Evolutionary conservation across 2,888 invertebrate genomes (phyloP).

Genomic region (Ommatoiulus sabulosus): DNA sequence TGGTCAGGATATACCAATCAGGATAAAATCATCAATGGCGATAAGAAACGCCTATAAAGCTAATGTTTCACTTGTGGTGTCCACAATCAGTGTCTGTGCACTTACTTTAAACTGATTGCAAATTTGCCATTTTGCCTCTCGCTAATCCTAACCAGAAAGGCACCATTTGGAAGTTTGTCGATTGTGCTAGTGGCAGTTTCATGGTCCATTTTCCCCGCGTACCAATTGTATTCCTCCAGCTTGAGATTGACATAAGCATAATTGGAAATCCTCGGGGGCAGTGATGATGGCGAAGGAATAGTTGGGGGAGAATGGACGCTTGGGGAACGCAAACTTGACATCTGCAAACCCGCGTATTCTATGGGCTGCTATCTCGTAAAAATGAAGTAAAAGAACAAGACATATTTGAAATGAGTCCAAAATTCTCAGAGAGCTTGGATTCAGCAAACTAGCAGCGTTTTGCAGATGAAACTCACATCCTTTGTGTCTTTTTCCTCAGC

Average conservation of each 20-base stretch:
- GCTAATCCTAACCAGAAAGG: constrained; percentile 63
- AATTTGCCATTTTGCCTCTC: constrained; percentile 63
- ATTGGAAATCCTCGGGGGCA: constrained; percentile 6
- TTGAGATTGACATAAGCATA: constrained; percentile 55
- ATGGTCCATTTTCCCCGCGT: constrained; percentile 63
- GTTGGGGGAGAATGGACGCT: constrained; percentile 30
- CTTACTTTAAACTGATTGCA: constrained; percentile 64
- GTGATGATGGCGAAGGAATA: background rate
- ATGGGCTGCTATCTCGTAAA: background rate
- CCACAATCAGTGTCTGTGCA: background rate
- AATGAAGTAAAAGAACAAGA: background rate
- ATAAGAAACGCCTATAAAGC: too few species aligned
- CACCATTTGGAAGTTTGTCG: constrained; percentile 62
- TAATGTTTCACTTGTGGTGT: too few species aligned
- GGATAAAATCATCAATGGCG: too few species aligned
- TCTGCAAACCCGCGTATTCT: constrained; percentile 17
- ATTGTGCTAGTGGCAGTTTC: constrained; percentile 62
- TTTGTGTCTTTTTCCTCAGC: constrained; percentile 50
- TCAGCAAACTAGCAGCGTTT: background rate
- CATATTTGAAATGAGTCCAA: background rate
- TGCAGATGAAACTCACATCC: background rate
- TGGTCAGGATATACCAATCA: too few species aligned
- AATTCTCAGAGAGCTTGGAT: background rate
- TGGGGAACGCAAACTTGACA: constrained; percentile 22
- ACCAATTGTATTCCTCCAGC: constrained; percentile 59